Percentiles rank a stretch among this genome's conserved stretches.
phyloP scores from a whole-genome alignment of 1,140 invertebrate species.

The Lordiphosa clarofinis region DNA sequence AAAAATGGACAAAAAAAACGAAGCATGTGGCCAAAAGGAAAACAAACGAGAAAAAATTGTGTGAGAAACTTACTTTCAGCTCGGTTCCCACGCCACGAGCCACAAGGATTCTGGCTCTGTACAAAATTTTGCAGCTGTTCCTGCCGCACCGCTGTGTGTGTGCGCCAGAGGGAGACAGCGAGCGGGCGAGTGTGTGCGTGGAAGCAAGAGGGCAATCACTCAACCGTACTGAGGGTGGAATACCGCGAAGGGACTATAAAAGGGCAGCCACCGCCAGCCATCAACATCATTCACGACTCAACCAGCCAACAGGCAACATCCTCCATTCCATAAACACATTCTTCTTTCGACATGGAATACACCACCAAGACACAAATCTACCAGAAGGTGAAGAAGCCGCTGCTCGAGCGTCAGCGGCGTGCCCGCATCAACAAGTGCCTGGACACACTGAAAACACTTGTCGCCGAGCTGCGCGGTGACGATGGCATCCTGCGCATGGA shows the following conservation, averaged over 20 bases:
- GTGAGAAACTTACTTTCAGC: constrained; percentile 79
- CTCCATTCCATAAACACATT: constrained; percentile 25
- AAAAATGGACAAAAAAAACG: constrained; percentile 59
- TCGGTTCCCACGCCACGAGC: constrained; percentile 79
- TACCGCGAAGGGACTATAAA: constrained; percentile 53
- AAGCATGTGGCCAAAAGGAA: constrained; percentile 78
- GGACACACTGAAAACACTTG: constrained; percentile 94
- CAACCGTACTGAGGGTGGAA: constrained; percentile 68
- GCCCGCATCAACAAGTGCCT: constrained; percentile 96
- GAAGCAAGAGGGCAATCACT: constrained; percentile 14
- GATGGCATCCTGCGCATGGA: constrained; percentile 96
- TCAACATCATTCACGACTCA: constrained; percentile 62
- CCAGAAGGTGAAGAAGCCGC: constrained; percentile 96
- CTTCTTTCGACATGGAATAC: constrained; percentile 64
- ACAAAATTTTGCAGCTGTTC: constrained; percentile 70
- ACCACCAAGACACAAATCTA: constrained; percentile 92
- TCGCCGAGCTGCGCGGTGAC: constrained; percentile 92
- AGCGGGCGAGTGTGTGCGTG: constrained; percentile 19
- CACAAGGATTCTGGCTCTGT: constrained; percentile 65
- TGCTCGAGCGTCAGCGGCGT: constrained; percentile 95
- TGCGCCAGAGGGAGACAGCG: constrained; percentile 21
- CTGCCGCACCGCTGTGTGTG: constrained; percentile 13
- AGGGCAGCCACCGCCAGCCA: constrained; percentile 14
- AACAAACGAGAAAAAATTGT: constrained; percentile 79
- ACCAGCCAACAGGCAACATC: constrained; percentile 56